Percentiles rank a stretch among this genome's conserved stretches.
Evolutionary conservation across 2,113 vertebrate genomes (phyloP).

Genomic region (Nasalis larvatus): DNA sequence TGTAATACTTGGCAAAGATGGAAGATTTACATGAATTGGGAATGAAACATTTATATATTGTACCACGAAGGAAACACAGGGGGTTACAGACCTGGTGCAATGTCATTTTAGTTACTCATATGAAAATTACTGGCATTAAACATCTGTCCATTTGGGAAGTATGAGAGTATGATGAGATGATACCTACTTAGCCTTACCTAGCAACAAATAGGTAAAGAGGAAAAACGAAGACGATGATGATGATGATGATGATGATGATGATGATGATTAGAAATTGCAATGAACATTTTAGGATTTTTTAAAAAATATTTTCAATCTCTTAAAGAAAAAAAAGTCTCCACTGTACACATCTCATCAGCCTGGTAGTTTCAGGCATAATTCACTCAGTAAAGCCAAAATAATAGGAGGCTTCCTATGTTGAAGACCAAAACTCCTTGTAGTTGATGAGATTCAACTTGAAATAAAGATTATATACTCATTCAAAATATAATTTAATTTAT

Average conservation of each 20-base stretch:
- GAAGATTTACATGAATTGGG: no score
- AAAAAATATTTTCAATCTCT: background rate
- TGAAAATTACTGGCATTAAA: background rate
- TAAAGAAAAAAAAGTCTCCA: background rate
- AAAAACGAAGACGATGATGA: background rate
- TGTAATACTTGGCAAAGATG: background rate
- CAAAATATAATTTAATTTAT: background rate
- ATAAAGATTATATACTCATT: background rate
- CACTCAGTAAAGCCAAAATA: background rate
- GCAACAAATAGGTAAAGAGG: background rate
- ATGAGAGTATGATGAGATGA: background rate
- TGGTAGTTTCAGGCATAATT: background rate
- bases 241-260: background rate
- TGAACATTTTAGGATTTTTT: background rate
- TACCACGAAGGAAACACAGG: background rate
- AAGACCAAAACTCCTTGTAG: background rate
- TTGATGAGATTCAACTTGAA: background rate
- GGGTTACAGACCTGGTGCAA: background rate
- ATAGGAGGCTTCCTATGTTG: background rate
- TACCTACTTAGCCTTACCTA: background rate
- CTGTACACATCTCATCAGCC: background rate
- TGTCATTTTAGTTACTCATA: fast-evolving
- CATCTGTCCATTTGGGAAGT: background rate
- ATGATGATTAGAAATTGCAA: background rate
- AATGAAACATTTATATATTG: fast-evolving